Evolutionary conservation across 1,140 invertebrate species (phyloP).

Genomic region (Drosophila chauvacae): DNA sequence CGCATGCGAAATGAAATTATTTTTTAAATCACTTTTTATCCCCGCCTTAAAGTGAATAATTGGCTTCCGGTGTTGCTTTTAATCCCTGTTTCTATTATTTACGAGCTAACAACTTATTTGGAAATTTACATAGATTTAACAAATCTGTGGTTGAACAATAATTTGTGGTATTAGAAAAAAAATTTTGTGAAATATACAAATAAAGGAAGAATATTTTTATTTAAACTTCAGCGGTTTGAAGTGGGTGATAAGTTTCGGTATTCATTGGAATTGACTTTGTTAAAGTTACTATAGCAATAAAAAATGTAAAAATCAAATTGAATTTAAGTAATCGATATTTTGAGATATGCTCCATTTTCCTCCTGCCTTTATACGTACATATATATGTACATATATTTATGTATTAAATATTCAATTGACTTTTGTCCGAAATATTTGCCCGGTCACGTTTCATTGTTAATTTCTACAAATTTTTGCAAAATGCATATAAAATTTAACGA

Average conservation of each 20-base stretch:
- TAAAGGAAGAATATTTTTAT: neutral
- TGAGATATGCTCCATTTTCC: neutral
- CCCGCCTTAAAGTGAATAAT: constrained; percentile 7
- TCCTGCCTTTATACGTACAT: neutral
- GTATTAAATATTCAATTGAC: constrained; percentile 62
- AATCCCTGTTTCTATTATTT: constrained; percentile 7
- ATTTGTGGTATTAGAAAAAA: neutral
- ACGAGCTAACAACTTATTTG: constrained; percentile 1
- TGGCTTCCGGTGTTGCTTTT: neutral
- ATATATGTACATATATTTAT: neutral
- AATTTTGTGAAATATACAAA: neutral
- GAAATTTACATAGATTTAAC: neutral
- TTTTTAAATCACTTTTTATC: constrained; percentile 8
- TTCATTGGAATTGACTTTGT: neutral
- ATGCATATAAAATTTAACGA: constrained; percentile 78
- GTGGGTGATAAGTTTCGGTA: neutral
- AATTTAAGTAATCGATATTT: constrained; percentile 7
- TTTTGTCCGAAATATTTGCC: constrained; percentile 69
- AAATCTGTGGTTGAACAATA: neutral
- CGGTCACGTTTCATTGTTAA: constrained; percentile 82
- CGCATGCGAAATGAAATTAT: constrained; percentile 45
- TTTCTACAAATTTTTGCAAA: constrained; percentile 76
- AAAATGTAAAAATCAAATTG: neutral
- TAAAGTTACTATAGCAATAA: neutral
- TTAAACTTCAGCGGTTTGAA: neutral